Evolutionary conservation across 2,797 vertebrate genomes (phyloP).

Genomic region (Phoxinus dragarum): DNA sequence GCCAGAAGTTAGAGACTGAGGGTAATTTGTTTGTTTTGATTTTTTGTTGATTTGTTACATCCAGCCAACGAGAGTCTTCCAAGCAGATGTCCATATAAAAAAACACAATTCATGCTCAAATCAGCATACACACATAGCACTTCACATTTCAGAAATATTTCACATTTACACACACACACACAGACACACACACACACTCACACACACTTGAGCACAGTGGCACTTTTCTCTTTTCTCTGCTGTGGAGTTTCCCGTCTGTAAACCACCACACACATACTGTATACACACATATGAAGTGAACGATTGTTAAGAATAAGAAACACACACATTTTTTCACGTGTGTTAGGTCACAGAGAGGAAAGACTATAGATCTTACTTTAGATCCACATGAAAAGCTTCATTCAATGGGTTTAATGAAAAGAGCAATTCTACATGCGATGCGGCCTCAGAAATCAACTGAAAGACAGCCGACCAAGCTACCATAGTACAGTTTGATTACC

Average conservation of each 20-base stretch:
- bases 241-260: conserved; percentile 42
- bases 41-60: not conserved
- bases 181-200: not conserved
- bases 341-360: conserved; percentile 10
- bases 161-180: not conserved
- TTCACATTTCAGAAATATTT: not conserved
- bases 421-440: not conserved
- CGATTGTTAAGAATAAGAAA: conserved; percentile 25
- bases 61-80: not conserved
- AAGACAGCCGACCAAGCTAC: not conserved
- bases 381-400: conserved; percentile 18
- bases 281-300: conserved; percentile 23
- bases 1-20: not conserved
- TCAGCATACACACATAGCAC: not conserved
- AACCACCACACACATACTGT: conserved; percentile 29
- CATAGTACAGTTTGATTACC: not conserved
- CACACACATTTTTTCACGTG: not conserved
- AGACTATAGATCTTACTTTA: conserved; percentile 20
- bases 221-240: conserved; percentile 58
- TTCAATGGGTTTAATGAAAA: conserved; percentile 26
- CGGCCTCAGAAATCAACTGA: not conserved
- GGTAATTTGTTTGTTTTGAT: not conserved
- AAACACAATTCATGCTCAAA: not conserved
- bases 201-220: conserved; percentile 36
- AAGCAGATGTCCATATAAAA: not conserved